phyloP scores from a whole-genome alignment of 2,888 invertebrate genomes.

The Urechis unicinctus region DNA sequence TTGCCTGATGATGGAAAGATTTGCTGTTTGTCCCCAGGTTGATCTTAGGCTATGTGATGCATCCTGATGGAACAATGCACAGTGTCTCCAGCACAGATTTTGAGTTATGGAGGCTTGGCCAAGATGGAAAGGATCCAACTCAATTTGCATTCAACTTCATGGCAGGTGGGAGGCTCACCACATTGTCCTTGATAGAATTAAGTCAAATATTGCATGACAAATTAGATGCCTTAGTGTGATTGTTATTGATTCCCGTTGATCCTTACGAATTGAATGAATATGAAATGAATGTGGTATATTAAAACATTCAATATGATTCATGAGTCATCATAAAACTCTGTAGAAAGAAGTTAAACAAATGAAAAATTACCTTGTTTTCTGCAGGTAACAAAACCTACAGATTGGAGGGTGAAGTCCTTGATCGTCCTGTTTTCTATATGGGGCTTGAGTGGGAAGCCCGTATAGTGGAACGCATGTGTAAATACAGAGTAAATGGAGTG shows the following conservation, averaged over 20 bases:
- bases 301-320: neutral
- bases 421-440: constrained; percentile 21
- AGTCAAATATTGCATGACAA: too few species aligned
- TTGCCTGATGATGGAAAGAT: neutral
- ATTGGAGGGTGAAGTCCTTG: constrained; percentile 18
- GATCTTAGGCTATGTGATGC: constrained; percentile 40
- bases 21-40: constrained; percentile 25
- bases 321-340: too few species aligned
- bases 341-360: too few species aligned
- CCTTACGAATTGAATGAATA: too few species aligned
- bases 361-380: too few species aligned
- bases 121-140: constrained; percentile 35
- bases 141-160: constrained; percentile 31
- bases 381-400: constrained; percentile 29
- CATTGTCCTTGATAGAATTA: neutral
- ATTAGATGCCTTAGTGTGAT: too few species aligned
- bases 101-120: constrained; percentile 36
- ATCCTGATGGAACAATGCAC: constrained; percentile 38
- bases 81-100: constrained; percentile 34
- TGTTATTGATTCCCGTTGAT: too few species aligned
- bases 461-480: constrained; percentile 37
- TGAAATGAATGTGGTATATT: neutral
- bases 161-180: constrained; percentile 28
- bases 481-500: constrained; percentile 33
- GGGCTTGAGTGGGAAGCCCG: constrained; percentile 29